Percentiles rank a stretch among this genome's conserved stretches.
phyloP scores from a whole-genome alignment of 1,140 invertebrate species.

The Dreissena polymorpha region DNA sequence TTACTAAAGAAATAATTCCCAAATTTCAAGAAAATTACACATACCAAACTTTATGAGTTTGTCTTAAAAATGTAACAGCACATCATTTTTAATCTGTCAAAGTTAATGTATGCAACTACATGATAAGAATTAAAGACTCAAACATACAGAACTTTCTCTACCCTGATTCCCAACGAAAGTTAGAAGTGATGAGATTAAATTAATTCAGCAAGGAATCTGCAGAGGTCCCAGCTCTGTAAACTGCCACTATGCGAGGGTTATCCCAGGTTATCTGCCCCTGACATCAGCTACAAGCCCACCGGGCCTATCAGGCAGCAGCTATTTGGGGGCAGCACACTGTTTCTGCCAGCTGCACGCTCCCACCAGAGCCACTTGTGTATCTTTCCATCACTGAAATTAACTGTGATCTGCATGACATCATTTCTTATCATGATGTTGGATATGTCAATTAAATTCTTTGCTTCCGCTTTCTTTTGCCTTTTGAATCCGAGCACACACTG shows the following conservation, averaged over 20 bases:
- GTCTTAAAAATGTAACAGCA: too few species aligned
- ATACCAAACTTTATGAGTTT: too few species aligned
- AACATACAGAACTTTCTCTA: background rate
- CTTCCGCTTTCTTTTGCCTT: too few species aligned
- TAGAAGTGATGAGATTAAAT: slow-evolving; percentile 44
- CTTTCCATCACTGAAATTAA: background rate
- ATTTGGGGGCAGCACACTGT: slow-evolving; percentile 21
- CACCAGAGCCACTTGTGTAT: slow-evolving; percentile 6
- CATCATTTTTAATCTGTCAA: too few species aligned
- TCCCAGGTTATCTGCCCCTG: slow-evolving; percentile 40
- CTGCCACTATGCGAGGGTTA: slow-evolving; percentile 31
- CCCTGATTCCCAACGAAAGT: slow-evolving; percentile 10
- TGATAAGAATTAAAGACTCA: too few species aligned
- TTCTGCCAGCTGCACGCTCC: slow-evolving; percentile 20
- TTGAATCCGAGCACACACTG: too few species aligned
- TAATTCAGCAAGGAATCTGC: slow-evolving; percentile 20
- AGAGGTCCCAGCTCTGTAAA: slow-evolving; percentile 20
- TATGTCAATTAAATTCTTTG: too few species aligned
- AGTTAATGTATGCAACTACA: too few species aligned
- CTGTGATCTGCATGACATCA: too few species aligned
- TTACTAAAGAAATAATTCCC: too few species aligned
- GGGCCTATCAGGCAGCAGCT: slow-evolving; percentile 28
- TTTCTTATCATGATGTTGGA: too few species aligned
- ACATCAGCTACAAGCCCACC: slow-evolving; percentile 28
- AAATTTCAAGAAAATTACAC: too few species aligned